Percentiles rank a stretch among this genome's conserved stretches.
These are phyloP conservation scores for Heliangelus exortis DNA, from an alignment of 2,797 vertebrate species.

Conservation along the genomic window DNA sequence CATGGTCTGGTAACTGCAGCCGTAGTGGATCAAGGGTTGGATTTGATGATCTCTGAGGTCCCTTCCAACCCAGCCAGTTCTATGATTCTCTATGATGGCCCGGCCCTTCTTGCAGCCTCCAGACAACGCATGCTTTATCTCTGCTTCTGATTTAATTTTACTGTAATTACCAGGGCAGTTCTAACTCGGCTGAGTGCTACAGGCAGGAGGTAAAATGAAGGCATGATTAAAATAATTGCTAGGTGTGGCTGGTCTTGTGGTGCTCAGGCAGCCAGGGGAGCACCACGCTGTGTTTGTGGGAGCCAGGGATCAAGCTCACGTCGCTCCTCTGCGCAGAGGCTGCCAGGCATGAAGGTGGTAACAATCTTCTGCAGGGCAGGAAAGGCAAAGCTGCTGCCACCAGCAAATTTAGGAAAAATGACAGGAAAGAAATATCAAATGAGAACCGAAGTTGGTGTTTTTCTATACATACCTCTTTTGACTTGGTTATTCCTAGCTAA, in stretches of 20 bases:
- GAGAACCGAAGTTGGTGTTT: not conserved
- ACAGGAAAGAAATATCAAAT: not conserved
- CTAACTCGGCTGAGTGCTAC: not conserved
- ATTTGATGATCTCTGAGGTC: too few relatives aligned
- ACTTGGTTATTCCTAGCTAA: not conserved
- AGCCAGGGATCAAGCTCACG: not conserved
- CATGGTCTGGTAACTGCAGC: too few relatives aligned
- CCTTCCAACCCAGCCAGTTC: too few relatives aligned
- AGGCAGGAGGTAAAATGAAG: slow-evolving; percentile 1
- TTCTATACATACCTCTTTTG: not conserved
- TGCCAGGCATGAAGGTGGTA: not conserved
- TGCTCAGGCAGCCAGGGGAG: not conserved
- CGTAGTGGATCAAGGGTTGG: too few relatives aligned
- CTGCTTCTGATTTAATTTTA: not conserved
- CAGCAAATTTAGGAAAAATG: not conserved
- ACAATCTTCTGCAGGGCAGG: not conserved
- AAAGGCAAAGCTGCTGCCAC: not conserved
- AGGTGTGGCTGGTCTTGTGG: not conserved
- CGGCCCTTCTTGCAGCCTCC: not conserved
- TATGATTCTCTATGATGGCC: too few relatives aligned
- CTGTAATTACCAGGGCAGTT: not conserved
- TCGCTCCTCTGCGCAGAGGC: not conserved
- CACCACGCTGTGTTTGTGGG: rapidly evolving
- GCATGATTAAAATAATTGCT: slow-evolving; percentile 27
- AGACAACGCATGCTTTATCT: not conserved